Conservation (phyloP, 2,113 vertebrate genomes). For the Anolis carolinensis region DNA sequence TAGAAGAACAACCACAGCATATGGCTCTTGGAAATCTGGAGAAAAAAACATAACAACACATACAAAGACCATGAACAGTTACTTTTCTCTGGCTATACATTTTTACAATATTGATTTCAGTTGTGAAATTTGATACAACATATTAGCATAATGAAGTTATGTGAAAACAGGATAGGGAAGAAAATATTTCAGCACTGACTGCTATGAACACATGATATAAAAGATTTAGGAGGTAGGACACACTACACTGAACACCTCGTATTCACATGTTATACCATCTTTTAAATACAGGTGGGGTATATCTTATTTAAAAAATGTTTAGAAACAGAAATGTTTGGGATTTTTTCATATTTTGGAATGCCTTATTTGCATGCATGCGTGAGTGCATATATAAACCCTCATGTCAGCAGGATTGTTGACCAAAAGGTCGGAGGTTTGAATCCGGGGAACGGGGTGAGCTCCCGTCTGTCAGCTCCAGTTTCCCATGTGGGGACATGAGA, state of each 20-base stretch:
- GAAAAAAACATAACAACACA: conserved; percentile 11
- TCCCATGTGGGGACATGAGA: too few species aligned
- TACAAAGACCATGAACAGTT: neutral
- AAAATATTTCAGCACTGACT: neutral
- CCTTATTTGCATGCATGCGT: too few species aligned
- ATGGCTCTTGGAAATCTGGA: conserved; percentile 98
- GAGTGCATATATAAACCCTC: too few species aligned
- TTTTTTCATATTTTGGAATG: too few species aligned
- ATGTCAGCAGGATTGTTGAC: too few species aligned
- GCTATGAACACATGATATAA: neutral
- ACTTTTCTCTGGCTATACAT: neutral
- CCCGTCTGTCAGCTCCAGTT: too few species aligned
- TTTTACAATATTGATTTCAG: neutral
- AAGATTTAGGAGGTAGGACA: neutral
- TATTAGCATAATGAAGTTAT: neutral
- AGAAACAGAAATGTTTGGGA: too few species aligned
- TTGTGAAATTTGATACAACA: neutral
- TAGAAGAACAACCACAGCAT: conserved; percentile 97
- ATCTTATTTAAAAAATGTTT: too few species aligned
- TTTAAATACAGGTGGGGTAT: neutral
- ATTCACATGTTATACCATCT: neutral
- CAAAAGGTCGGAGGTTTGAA: too few species aligned
- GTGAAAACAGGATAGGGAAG: neutral
- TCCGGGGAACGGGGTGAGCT: too few species aligned
- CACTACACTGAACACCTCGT: neutral